Evolutionary conservation across 2,888 invertebrate genomes (phyloP).

Genomic region (Apodemia hepburni): DNA sequence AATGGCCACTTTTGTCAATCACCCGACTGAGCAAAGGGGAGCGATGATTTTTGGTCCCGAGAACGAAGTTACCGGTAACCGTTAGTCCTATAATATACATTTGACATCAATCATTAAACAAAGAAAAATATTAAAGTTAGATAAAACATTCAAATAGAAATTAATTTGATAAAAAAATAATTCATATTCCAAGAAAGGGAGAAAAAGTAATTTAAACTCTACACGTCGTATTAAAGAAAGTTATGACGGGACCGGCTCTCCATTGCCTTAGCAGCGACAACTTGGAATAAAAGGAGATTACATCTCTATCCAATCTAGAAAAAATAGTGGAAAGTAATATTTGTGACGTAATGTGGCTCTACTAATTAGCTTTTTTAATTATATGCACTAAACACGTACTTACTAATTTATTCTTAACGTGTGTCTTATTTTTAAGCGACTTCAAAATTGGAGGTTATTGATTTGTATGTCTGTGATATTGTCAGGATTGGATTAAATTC

Average conservation of each 20-base stretch:
- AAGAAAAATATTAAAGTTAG: background rate
- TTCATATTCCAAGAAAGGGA: slow-evolving; percentile 4
- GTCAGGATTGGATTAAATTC: too few relatives aligned
- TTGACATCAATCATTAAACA: background rate
- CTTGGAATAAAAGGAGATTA: slow-evolving; percentile 17
- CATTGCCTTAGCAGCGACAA: slow-evolving; percentile 10
- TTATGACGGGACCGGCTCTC: slow-evolving; percentile 17
- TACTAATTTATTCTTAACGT: too few relatives aligned
- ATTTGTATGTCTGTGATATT: too few relatives aligned
- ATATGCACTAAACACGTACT: too few relatives aligned
- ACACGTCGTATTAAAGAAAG: slow-evolving; percentile 14
- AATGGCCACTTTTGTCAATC: too few relatives aligned
- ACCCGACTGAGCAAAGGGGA: too few relatives aligned
- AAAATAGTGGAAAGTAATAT: slow-evolving; percentile 11
- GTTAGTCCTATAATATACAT: too few relatives aligned
- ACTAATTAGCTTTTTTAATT: background rate
- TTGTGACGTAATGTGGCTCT: background rate
- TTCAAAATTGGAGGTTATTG: too few relatives aligned
- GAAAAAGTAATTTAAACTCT: slow-evolving; percentile 10
- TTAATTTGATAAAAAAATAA: background rate
- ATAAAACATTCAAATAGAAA: background rate
- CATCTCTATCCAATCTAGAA: slow-evolving; percentile 18
- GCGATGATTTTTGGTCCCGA: too few relatives aligned
- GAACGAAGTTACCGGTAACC: too few relatives aligned
- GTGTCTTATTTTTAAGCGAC: too few relatives aligned